Percentiles rank a stretch among this genome's conserved stretches.
These are phyloP conservation scores for Eilema sororculum DNA, from an alignment of 2,888 invertebrate species.

Conservation along the genomic window DNA sequence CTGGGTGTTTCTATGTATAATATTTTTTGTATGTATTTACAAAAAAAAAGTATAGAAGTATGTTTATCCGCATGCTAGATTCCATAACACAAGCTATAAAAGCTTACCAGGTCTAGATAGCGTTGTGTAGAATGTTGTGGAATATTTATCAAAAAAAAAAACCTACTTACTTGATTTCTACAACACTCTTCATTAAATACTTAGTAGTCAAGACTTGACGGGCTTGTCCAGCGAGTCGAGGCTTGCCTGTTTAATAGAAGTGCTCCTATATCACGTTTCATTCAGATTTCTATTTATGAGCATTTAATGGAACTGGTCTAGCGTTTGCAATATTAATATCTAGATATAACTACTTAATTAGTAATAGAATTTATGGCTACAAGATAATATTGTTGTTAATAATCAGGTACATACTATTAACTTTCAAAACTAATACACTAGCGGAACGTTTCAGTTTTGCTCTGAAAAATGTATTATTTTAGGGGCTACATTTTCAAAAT, in stretches of 20 bases:
- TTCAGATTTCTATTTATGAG: slow-evolving; percentile 11
- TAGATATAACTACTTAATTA: background rate
- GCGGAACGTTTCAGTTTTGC: background rate
- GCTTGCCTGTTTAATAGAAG: background rate
- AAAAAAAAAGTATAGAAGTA: too few relatives aligned
- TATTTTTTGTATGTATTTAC: too few relatives aligned
- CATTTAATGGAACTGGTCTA: background rate
- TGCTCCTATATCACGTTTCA: slow-evolving; percentile 3
- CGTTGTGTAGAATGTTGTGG: too few relatives aligned
- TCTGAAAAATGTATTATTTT: background rate
- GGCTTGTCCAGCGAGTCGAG: slow-evolving; percentile 5
- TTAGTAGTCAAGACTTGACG: background rate
- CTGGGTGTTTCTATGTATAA: too few relatives aligned
- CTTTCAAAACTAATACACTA: background rate
- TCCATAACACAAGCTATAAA: too few relatives aligned
- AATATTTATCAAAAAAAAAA: too few relatives aligned
- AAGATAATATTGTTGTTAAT: background rate
- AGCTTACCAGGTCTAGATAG: too few relatives aligned
- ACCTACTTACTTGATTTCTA: slow-evolving; percentile 15
- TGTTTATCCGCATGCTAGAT: too few relatives aligned
- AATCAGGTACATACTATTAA: background rate
- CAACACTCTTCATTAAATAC: slow-evolving; percentile 3
- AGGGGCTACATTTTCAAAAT: background rate
- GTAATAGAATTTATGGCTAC: background rate
- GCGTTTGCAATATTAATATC: background rate